Conservation (phyloP, 2,797 vertebrate species). For the Limnodromus scolopaceus region DNA sequence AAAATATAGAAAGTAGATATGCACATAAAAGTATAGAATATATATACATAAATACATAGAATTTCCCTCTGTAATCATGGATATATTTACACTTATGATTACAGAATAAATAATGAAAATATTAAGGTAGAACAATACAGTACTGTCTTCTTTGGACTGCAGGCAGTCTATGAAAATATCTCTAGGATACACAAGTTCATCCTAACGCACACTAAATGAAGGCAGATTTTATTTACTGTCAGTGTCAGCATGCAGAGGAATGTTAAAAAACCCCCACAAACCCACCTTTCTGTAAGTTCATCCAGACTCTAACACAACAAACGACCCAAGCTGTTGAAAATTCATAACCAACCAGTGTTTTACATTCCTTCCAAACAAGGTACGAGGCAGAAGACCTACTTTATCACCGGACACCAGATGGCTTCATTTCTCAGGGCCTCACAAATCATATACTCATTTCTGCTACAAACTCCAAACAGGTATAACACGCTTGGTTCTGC, state of each 20-base stretch:
- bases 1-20: background rate
- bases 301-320: background rate
- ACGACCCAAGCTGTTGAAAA: background rate
- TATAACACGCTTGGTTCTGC: background rate
- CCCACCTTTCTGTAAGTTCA: background rate
- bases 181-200: background rate
- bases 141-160: background rate
- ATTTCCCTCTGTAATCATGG: conserved; percentile 18
- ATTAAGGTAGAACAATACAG: background rate
- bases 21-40: background rate
- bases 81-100: conserved; percentile 8
- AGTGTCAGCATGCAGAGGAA: background rate
- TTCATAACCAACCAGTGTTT: background rate
- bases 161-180: background rate
- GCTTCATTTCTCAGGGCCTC: background rate
- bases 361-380: background rate
- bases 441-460: background rate
- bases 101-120: conserved; percentile 10
- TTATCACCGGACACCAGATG: background rate
- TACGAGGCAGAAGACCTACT: background rate
- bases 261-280: background rate
- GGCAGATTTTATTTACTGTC: background rate
- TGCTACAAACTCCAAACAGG: background rate
- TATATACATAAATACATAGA: conserved; percentile 28
- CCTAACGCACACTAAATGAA: background rate